Evolutionary conservation across 2,888 invertebrate genomes (phyloP), one percentile per base, ranked within the genome.

Genomic region (Lochmaea crataegi): DNA sequence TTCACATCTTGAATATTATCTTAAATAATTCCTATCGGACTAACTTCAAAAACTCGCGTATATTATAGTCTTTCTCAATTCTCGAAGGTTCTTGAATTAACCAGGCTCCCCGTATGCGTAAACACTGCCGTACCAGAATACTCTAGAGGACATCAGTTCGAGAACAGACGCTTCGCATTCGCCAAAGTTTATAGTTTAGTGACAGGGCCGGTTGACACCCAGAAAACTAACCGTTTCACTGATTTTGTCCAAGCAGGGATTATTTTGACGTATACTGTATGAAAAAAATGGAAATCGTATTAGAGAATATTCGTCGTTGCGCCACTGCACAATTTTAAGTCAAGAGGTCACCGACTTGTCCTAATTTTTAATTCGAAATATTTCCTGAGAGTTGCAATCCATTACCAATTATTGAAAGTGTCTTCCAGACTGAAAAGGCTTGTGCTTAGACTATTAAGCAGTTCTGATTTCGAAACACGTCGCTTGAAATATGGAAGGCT

Each of bases 391-490:
- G 42, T 70, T 57, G 70, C 64, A 70, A 70, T 70, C 70, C 70
- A 70, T 70, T 70, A 70, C 56, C 70, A 70, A 70, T 70, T 70
- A 70, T 64, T 70, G 64, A 70, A 70, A 70, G 64, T 69, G 69
- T 70, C 70, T 64, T 70, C 70, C 42, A 70, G 70, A 70, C 70
- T 70, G 70, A 70, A 70, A 70, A 56, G 56, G 64, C 38, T 41
- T 64, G 64, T 70, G 70, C 64, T 57, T 57, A 41, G 70, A 70
- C 70, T 70, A 45, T 65, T 70, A 70, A 70, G 64, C 57, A 70
- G 70, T 65, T 69, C 16, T 64, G 71, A 68, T 75, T 64, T 68
- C 75, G 68, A 65, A 75, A 75, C 75, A 77, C 77, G 77, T 75
- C 71, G 74, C 66, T 68, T 64, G 72, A 72, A 77, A 75, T 75